Conservation (phyloP, 2,113 vertebrate genomes). For the Xenopus borealis region DNA sequence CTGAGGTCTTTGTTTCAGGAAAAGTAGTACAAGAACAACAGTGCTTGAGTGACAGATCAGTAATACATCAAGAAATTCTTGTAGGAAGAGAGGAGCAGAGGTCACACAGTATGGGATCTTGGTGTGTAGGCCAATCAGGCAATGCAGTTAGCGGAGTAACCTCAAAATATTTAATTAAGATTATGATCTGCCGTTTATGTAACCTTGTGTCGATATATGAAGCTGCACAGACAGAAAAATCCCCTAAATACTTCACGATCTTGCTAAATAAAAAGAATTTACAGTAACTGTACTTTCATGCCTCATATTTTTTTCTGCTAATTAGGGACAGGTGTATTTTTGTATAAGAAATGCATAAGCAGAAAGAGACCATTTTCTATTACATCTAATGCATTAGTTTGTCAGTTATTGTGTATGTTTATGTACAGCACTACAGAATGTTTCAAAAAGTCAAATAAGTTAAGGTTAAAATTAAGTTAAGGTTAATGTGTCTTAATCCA, state of each 20-base stretch:
- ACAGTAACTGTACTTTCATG: no score
- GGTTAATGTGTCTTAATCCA: no score
- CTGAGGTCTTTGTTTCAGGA: background rate
- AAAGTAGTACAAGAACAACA: background rate
- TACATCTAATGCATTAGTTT: no score
- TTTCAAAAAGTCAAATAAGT: no score
- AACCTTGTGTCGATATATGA: background rate
- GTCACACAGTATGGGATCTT: constrained; percentile 9
- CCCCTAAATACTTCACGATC: background rate
- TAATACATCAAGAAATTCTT: constrained; percentile 14
- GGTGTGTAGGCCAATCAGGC: background rate
- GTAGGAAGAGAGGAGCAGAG: background rate
- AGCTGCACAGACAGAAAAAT: no score
- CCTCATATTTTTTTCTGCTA: no score
- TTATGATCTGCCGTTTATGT: constrained; percentile 9
- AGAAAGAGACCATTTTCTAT: no score
- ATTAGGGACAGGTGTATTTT: no score
- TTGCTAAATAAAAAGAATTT: background rate
- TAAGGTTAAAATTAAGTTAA: no score
- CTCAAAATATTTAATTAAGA: constrained; percentile 22
- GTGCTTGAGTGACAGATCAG: constrained; percentile 6
- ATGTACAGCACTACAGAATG: no score
- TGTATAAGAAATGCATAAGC: no score
- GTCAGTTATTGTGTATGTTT: no score
- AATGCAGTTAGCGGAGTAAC: background rate